A percentile compares a stretch with the other conserved stretches of the same genome.
Conservation (phyloP, 2,113 vertebrate genomes). For the Psilopogon haemacephalus region DNA sequence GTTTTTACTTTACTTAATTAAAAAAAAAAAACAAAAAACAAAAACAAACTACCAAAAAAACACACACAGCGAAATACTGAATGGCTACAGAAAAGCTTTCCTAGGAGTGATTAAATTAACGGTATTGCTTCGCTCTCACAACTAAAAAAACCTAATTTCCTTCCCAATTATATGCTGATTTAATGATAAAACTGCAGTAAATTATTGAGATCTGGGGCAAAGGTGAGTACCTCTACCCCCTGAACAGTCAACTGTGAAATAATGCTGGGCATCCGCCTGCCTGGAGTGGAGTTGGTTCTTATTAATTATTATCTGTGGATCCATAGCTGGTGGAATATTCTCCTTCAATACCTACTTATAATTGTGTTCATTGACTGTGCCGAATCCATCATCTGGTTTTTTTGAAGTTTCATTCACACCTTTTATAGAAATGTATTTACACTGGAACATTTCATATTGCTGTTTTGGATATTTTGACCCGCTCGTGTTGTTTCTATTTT, state of each 20-base stretch:
- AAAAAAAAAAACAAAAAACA: not conserved
- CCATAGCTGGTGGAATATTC: conserved; percentile 40
- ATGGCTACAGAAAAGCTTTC: conserved; percentile 37
- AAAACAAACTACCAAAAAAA: no score
- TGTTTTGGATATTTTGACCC: conserved; percentile 63
- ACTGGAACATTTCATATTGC: conserved; percentile 43
- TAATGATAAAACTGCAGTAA: conserved; percentile 77
- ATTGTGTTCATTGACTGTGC: conserved; percentile 60
- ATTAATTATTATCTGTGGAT: conserved; percentile 77
- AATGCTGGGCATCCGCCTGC: conserved; percentile 63
- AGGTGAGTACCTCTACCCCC: conserved; percentile 70
- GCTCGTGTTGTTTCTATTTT: conserved; percentile 65
- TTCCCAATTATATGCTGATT: conserved; percentile 76
- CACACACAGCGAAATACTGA: conserved; percentile 1
- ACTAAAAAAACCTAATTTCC: conserved; percentile 63
- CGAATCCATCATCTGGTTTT: conserved; percentile 42
- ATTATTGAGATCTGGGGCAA: conserved; percentile 78
- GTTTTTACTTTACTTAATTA: conserved; percentile 65
- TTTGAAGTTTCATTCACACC: conserved; percentile 62
- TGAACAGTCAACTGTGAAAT: conserved; percentile 75
- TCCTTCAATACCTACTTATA: conserved; percentile 63
- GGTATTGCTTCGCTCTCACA: not conserved
- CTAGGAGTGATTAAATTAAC: conserved; percentile 62
- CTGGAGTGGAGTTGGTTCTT: conserved; percentile 44
- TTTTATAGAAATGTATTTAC: conserved; percentile 64